A percentile compares a stretch with the other conserved stretches of the same genome.
These are phyloP conservation scores for Stratiolaelaps scimitus DNA, from an alignment of 1,140 invertebrate genomes.

Conservation along the genomic window DNA sequence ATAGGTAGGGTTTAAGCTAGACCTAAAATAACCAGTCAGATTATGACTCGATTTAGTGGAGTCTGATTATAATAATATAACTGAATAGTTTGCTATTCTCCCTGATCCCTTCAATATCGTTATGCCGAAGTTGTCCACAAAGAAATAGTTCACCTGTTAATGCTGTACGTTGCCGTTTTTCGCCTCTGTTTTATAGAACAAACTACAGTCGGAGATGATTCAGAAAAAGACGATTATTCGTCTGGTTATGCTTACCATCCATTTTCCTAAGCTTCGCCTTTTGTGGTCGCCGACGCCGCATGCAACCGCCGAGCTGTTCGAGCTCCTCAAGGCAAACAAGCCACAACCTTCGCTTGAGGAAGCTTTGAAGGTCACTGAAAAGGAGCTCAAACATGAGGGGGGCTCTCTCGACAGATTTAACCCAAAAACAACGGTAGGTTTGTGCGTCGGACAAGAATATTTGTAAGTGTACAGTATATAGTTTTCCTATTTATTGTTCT, in stretches of 20 bases:
- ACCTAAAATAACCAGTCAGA: too few species aligned
- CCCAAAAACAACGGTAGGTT: not conserved
- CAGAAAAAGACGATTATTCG: slow-evolving; percentile 4
- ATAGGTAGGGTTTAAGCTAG: too few species aligned
- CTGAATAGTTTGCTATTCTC: too few species aligned
- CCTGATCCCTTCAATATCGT: too few species aligned
- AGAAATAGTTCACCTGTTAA: too few species aligned
- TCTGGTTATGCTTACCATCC: slow-evolving; percentile 76
- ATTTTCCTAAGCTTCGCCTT: slow-evolving; percentile 78
- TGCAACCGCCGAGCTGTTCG: slow-evolving; percentile 86
- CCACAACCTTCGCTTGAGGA: slow-evolving; percentile 36
- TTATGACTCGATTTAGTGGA: too few species aligned
- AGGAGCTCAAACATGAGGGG: not conserved
- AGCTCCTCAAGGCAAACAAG: slow-evolving; percentile 48
- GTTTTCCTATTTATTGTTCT: too few species aligned
- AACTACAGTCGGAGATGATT: slow-evolving; percentile 14
- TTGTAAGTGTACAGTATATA: too few species aligned
- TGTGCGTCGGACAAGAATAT: too few species aligned
- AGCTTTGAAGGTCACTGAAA: slow-evolving; percentile 32
- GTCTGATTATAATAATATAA: too few species aligned
- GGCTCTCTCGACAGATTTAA: slow-evolving; percentile 14
- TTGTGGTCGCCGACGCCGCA: slow-evolving; percentile 92
- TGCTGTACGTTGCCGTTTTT: too few species aligned
- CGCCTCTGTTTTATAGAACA: not conserved
- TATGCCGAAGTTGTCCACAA: slow-evolving; percentile 35